phyloP scores from a whole-genome alignment of 2,113 vertebrate genomes.

The Orientallactaga bullata region DNA sequence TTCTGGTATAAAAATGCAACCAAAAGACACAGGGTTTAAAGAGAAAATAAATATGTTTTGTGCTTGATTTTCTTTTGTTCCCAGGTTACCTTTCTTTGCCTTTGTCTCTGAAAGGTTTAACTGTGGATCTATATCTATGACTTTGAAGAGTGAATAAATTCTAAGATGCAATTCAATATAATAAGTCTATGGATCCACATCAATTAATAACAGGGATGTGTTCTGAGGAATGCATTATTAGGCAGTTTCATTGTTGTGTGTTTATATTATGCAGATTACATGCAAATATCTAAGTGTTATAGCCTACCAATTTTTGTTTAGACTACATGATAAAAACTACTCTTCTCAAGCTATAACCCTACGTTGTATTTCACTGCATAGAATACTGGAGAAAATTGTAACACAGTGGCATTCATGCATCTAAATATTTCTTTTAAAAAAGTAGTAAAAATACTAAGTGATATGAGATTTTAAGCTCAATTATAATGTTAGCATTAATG shows the following conservation, averaged over 20 bases:
- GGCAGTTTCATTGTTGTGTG: not conserved
- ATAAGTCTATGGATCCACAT: not conserved
- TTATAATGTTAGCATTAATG: not conserved
- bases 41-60: not conserved
- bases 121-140: not conserved
- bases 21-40: not conserved
- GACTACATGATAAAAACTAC: not conserved
- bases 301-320: too few species aligned
- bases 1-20: not conserved
- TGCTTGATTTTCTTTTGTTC: not conserved
- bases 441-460: not conserved
- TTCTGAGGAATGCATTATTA: not conserved
- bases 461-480: not conserved
- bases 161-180: not conserved
- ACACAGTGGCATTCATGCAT: not conserved
- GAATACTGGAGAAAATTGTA: too few species aligned
- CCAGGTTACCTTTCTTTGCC: not conserved
- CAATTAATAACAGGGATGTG: not conserved
- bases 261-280: not conserved
- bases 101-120: not conserved
- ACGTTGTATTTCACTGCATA: not conserved
- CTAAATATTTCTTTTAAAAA: too few species aligned
- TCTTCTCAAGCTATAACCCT: too few species aligned
- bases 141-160: not conserved
- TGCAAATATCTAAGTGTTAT: rapidly evolving